phyloP scores from a whole-genome alignment of 2,113 vertebrate species.

The Budorcas taxicolor region DNA sequence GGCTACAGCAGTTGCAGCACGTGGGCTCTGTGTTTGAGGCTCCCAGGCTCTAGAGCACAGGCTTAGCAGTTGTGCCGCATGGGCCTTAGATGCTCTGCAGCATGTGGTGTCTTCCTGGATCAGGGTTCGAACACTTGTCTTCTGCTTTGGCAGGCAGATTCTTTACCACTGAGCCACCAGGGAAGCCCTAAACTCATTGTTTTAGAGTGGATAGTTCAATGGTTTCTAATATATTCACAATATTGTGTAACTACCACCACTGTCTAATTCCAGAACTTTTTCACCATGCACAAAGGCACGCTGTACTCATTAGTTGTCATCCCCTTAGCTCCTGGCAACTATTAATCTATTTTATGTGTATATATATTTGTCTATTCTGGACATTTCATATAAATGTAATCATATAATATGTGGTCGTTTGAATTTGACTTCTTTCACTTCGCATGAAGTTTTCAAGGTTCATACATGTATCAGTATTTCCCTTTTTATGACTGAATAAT shows the following conservation, averaged over 20 bases:
- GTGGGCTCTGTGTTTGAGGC: neutral
- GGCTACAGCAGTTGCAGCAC: neutral
- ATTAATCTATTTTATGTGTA: neutral
- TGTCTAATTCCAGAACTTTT: neutral
- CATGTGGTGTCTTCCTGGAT: neutral
- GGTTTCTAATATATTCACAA: neutral
- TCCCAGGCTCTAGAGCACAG: neutral
- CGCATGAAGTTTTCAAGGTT: neutral
- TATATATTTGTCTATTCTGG: neutral
- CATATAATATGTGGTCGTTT: neutral
- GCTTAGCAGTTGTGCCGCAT: neutral
- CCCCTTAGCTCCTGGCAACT: no score
- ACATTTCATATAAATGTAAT: neutral
- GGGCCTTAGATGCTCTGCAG: neutral
- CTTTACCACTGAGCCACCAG: neutral
- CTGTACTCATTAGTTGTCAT: neutral
- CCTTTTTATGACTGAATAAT: neutral
- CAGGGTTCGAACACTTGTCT: neutral
- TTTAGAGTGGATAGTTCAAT: neutral
- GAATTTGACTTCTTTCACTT: neutral
- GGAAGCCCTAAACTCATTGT: neutral
- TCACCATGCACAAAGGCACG: neutral
- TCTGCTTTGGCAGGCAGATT: neutral
- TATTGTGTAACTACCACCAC: neutral
- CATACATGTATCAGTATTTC: neutral